Evolutionary conservation across 1,140 invertebrate genomes (phyloP), one percentile per base, ranked within the genome.

Genomic region (Drosophila watanabei): DNA sequence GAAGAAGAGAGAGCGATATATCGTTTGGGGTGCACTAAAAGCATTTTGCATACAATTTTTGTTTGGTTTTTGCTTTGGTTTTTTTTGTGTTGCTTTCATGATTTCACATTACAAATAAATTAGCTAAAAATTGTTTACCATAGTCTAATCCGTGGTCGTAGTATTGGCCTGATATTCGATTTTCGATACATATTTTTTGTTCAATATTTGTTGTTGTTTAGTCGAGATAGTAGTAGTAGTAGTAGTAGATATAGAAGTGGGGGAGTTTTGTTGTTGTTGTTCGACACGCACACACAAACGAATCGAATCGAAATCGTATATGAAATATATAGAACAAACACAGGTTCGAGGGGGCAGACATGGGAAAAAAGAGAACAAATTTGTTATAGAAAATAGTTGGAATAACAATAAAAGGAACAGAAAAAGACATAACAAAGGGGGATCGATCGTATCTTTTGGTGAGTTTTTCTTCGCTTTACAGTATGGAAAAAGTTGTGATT

Each of bases 111-210:
- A 84, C 77, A 91, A 75, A 91, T 80, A 88, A 91, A 84, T 91
- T 80, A 92, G 80, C 87, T 80, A 85, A 82, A 88, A 89, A 89
- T 86, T 92, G 94, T 95, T 97, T 98, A 98, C 97, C 97, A 97
- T 95, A 97, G 96, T 95, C 96, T 96, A 94, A 97, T 97, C 96
- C 97, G 96, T 95, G 97, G 97, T 95, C 97, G 96, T 93, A 97
- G 95, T 94, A 96, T 96, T 93, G 96, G 96, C 95, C 96, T 97
- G 93, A 92, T 93, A 71, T 41, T 91, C 52, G 52, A 37, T 56
- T 16, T 54, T 61, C 69, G 73, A 35, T 63, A 62, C 52, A 63
- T 39, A 61, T 64, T 59, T 56, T 37, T 24, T 24, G 52, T 56
- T 57, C 54, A 39, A 39, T 39, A 57, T 57, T 57, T 70, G 68